These are phyloP conservation scores for Nephrotoma flavescens DNA, from an alignment of 2,888 invertebrate genomes.

Conservation along the genomic window DNA sequence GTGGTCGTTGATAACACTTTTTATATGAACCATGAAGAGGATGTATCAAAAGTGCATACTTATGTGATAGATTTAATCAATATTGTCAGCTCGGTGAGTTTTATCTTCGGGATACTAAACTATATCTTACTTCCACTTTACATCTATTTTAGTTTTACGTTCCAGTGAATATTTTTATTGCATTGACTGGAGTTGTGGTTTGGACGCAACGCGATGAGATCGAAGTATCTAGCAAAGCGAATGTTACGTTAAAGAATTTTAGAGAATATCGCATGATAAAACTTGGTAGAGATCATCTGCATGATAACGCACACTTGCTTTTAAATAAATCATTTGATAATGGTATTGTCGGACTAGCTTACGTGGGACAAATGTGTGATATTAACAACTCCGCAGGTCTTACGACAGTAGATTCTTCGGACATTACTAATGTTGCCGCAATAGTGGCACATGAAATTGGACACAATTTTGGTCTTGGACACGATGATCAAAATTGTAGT, in stretches of 20 bases:
- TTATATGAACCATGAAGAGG: constrained; percentile 65
- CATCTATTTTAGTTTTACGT: constrained; percentile 62
- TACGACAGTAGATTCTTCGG: constrained; percentile 78
- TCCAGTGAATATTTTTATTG: constrained; percentile 89
- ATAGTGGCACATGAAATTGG: constrained; percentile 99
- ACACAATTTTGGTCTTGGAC: constrained; percentile 98
- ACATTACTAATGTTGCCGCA: constrained; percentile 87
- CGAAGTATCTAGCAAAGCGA: constrained; percentile 64
- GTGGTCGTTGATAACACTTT: constrained; percentile 82
- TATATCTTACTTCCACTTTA: background rate
- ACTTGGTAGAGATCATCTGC: constrained; percentile 69
- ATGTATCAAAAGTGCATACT: constrained; percentile 53
- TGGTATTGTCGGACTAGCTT: constrained; percentile 90
- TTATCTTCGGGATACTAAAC: background rate
- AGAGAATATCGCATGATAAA: constrained; percentile 70
- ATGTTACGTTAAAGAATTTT: constrained; percentile 80
- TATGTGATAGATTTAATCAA: constrained; percentile 89
- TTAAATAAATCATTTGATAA: constrained; percentile 79
- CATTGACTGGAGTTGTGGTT: constrained; percentile 88
- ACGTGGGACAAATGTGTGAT: constrained; percentile 95
- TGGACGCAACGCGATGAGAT: constrained; percentile 88
- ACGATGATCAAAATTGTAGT: constrained; percentile 85
- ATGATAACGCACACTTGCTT: constrained; percentile 84
- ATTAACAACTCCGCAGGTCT: constrained; percentile 94
- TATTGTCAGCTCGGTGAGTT: constrained; percentile 83